Evolutionary conservation across 2,113 vertebrate species (phyloP), one percentile per base, ranked within the genome.

Genomic region (Nannobrachium achirus): DNA sequence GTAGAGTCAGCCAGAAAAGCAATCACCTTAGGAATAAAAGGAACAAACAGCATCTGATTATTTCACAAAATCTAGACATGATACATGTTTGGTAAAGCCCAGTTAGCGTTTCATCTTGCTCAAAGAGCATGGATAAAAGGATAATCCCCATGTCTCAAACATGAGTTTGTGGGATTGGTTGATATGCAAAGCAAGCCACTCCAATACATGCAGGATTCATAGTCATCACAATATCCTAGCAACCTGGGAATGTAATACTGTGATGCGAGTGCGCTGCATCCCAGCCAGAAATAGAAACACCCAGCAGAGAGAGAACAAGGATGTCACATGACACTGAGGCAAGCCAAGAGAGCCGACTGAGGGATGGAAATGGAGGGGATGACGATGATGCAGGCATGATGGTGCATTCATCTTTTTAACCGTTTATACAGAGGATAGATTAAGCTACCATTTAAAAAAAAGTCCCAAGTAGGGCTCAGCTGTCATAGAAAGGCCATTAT

Each of bases 211-310:
- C 48, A 46, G 40, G 60, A 40, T 58, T 49, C 33, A 59, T 38
- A 39, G 58, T 69, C 39, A 48, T 39, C 67, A 73, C 48, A 41
- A 86, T 85, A 89, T 87, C 80, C 85, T 87, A 81, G 86, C 78
- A 91, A 91, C 86, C 84, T 80, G 66, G 66, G 59, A 80, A 68
- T 77, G 72, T 48, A n/a, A 76, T 63, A 79, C 71, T 87, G 88
- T 84, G 73, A 89, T 76, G 76, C 9, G 11, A 83, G 56, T 14
- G 58, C 66, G 57, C 69, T 67, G 81, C 79, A 75, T 86, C 85
- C 10, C 68, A 39, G 77, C 79, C 83, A 88, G 77, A 84, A 89
- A 90, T 88, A 86, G 85, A 79, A 73, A 81, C 81, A 73, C 69
- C 71, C 62, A 69, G 77, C 75, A 83, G 86, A 78, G 64, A 75